Evolutionary conservation across 1,140 invertebrate species (phyloP).

Genomic region (Euwallacea fornicatus): DNA sequence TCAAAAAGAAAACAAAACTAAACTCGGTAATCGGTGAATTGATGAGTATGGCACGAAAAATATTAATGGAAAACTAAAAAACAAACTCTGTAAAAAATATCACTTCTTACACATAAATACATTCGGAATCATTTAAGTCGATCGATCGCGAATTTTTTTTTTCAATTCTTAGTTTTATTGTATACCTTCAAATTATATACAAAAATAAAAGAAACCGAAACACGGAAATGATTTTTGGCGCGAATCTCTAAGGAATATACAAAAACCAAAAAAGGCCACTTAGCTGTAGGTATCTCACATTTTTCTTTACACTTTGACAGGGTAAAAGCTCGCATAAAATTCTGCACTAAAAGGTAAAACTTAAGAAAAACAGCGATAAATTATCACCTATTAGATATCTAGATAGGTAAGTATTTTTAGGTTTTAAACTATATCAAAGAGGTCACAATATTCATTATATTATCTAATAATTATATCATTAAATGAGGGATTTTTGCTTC

Average conservation of each 20-base stretch:
- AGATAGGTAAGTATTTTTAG: conserved; percentile 1
- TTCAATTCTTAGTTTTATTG: not conserved
- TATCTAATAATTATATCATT: too few species aligned
- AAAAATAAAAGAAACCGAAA: conserved; percentile 30
- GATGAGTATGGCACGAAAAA: conserved; percentile 24
- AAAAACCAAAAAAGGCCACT: conserved; percentile 35
- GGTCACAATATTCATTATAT: not conserved
- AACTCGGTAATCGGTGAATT: not conserved
- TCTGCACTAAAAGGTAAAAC: conserved; percentile 6
- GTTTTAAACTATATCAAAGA: not conserved
- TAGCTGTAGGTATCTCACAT: conserved; percentile 36
- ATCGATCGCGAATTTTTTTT: conserved; percentile 36
- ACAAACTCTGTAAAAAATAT: conserved; percentile 22
- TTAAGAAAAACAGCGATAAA: not conserved
- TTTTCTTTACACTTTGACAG: not conserved
- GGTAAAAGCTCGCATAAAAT: not conserved
- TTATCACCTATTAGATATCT: not conserved
- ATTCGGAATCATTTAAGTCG: conserved; percentile 24
- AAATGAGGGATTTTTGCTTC: too few species aligned
- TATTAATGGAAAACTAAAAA: conserved; percentile 8
- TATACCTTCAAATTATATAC: too few species aligned
- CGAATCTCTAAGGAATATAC: conserved; percentile 33
- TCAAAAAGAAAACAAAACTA: conserved; percentile 1
- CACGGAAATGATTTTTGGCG: conserved; percentile 31
- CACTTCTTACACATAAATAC: conserved; percentile 27